Percentiles rank a stretch among this genome's conserved stretches.
phyloP scores from a whole-genome alignment of 2,113 vertebrate species.

The Seriola dumerili region DNA sequence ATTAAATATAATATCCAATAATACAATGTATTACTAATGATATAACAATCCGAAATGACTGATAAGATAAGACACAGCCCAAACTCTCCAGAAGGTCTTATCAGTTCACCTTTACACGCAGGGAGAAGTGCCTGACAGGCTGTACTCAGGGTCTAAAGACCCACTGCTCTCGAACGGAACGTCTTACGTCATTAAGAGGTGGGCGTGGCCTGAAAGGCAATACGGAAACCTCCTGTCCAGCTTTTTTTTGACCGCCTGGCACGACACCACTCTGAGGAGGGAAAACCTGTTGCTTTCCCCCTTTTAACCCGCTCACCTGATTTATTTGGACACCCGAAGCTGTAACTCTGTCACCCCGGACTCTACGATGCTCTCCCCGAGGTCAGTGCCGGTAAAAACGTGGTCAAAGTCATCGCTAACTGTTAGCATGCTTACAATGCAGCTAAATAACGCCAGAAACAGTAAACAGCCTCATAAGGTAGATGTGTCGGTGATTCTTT shows the following conservation, averaged over 20 bases:
- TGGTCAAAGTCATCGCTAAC: not conserved
- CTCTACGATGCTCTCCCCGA: conserved; percentile 63
- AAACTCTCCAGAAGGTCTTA: too few relatives aligned
- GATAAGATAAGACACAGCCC: too few relatives aligned
- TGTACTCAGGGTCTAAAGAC: too few relatives aligned
- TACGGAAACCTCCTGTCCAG: conserved; percentile 17
- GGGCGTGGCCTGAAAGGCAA: conserved; percentile 10
- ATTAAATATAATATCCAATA: too few relatives aligned
- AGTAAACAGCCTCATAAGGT: not conserved
- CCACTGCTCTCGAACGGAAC: fast-evolving
- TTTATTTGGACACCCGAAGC: not conserved
- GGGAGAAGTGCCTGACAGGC: too few relatives aligned
- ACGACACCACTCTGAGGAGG: not conserved
- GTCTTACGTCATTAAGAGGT: conserved; percentile 3
- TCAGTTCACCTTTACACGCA: too few relatives aligned
- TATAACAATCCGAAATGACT: too few relatives aligned
- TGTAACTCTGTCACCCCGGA: not conserved
- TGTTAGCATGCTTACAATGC: not conserved
- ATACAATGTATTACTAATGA: too few relatives aligned
- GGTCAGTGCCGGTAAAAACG: conserved; percentile 53
- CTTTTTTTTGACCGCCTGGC: not conserved
- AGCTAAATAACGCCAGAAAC: fast-evolving
- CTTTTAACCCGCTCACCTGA: too few relatives aligned
- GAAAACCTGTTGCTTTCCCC: fast-evolving
- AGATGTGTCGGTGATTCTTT: too few relatives aligned